A percentile compares a stretch with the other conserved stretches of the same genome.
Conservation (phyloP, 2,113 vertebrate genomes). For the Pelodiscus sinensis region DNA sequence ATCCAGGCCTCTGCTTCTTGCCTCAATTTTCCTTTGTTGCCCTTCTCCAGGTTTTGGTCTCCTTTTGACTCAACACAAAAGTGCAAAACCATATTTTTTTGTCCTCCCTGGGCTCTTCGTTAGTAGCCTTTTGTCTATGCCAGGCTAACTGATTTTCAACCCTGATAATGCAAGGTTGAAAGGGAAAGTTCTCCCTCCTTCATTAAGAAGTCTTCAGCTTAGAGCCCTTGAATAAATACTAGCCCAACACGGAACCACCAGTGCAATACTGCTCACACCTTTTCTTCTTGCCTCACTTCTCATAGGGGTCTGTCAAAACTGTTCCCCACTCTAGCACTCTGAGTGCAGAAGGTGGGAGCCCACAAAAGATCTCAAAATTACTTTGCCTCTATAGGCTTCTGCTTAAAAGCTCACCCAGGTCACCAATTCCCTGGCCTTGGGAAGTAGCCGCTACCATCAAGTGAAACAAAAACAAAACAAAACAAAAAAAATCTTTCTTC, state of each 20-base stretch:
- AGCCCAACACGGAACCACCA: accelerated
- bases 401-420: too few relatives aligned
- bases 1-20: neutral
- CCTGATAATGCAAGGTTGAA: neutral
- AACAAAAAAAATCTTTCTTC: too few relatives aligned
- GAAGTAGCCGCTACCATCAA: too few relatives aligned
- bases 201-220: neutral
- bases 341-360: too few relatives aligned
- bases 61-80: neutral
- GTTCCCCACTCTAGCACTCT: too few relatives aligned
- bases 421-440: too few relatives aligned
- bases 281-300: neutral
- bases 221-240: neutral
- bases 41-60: neutral
- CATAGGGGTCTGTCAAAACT: neutral
- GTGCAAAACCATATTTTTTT: neutral
- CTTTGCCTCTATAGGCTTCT: too few relatives aligned
- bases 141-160: neutral
- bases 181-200: neutral
- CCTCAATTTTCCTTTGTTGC: neutral
- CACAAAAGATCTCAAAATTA: too few relatives aligned
- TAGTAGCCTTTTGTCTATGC: neutral
- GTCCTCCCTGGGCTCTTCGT: neutral
- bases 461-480: too few relatives aligned
- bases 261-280: neutral